Percentiles rank a stretch among this genome's conserved stretches.
Conservation (phyloP, 2,113 vertebrate species). For the Psittacus erithacus region DNA sequence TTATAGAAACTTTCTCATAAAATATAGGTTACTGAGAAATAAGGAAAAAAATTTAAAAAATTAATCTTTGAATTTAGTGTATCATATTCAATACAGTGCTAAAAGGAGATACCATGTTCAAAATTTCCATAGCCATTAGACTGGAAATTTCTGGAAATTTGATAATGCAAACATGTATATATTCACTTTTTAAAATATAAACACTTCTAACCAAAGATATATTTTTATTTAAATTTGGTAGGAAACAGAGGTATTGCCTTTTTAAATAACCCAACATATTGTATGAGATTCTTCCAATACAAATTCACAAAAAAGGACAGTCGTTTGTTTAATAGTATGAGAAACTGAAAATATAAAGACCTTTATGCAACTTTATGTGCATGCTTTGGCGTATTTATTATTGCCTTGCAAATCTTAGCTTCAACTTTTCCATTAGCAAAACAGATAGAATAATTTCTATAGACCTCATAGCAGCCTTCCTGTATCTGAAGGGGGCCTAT, state of each 20-base stretch:
- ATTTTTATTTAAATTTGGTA: not conserved
- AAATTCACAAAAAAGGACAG: not conserved
- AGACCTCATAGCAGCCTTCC: no score
- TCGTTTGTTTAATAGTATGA: not conserved
- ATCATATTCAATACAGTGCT: not conserved
- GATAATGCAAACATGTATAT: not conserved
- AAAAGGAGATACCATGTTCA: not conserved
- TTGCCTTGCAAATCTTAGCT: slow-evolving; percentile 7
- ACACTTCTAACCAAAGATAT: not conserved
- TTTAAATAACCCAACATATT: not conserved
- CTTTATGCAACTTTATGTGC: not conserved
- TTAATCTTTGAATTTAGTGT: not conserved
- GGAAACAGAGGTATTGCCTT: not conserved
- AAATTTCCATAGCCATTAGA: not conserved
- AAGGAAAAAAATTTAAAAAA: not conserved
- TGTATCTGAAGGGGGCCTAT: no score
- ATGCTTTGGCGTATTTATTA: not conserved
- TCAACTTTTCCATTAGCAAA: not conserved
- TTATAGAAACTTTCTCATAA: not conserved
- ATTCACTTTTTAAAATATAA: not conserved
- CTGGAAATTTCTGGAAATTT: not conserved
- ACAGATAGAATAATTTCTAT: not conserved
- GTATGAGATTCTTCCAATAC: not conserved
- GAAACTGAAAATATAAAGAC: not conserved
- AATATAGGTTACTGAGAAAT: not conserved